Evolutionary conservation across 2,797 vertebrate species (phyloP).

Genomic region (Gastrophryne carolinensis): DNA sequence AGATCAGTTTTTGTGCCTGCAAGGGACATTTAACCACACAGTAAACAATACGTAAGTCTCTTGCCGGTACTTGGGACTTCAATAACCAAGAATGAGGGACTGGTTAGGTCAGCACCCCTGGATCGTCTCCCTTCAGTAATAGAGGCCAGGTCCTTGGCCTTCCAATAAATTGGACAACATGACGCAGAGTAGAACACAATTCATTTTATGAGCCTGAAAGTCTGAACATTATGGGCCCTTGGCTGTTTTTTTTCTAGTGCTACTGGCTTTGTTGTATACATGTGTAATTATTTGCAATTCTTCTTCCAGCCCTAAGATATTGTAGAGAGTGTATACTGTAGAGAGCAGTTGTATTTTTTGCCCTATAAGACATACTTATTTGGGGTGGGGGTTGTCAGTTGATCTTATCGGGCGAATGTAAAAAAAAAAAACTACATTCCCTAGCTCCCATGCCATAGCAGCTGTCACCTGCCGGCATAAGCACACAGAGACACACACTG

Average conservation of each 20-base stretch:
- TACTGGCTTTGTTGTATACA: background rate
- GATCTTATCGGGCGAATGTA: too few relatives aligned
- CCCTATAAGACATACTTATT: too few relatives aligned
- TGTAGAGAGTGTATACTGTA: too few relatives aligned
- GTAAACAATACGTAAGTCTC: conserved; percentile 10
- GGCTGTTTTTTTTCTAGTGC: background rate
- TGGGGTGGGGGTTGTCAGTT: too few relatives aligned
- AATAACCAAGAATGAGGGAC: background rate
- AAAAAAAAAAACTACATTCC: too few relatives aligned
- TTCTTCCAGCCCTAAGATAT: too few relatives aligned
- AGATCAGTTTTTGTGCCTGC: background rate
- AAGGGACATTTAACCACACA: conserved; percentile 15
- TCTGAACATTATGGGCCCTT: background rate
- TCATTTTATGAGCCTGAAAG: background rate
- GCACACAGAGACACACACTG: too few relatives aligned
- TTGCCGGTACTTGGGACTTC: background rate
- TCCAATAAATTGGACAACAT: background rate
- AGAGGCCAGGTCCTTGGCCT: background rate
- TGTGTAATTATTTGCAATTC: too few relatives aligned
- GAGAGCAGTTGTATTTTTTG: too few relatives aligned
- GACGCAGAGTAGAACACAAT: conserved; percentile 11
- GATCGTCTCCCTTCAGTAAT: background rate
- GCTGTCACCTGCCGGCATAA: too few relatives aligned
- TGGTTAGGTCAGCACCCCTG: background rate
- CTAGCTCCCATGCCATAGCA: too few relatives aligned